These are phyloP conservation scores for Hippoglossus stenolepis DNA, from an alignment of 2,113 vertebrate species.

Conservation along the genomic window DNA sequence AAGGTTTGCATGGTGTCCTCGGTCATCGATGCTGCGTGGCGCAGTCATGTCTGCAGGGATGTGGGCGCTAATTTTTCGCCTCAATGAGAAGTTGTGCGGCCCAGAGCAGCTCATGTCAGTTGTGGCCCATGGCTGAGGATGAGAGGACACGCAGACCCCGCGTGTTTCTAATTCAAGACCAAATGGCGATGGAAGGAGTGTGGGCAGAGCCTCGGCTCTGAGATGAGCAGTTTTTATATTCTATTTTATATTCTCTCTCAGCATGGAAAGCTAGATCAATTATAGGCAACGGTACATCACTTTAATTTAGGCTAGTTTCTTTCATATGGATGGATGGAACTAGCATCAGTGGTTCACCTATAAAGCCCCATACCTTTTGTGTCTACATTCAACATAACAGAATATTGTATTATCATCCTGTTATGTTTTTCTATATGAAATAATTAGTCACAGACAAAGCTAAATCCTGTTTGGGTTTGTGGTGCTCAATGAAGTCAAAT, in stretches of 20 bases:
- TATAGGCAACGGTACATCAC: no score
- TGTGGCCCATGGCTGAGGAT: constrained; percentile 48
- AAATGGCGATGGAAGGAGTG: constrained; percentile 38
- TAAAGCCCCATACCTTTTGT: no score
- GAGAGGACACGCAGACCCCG: constrained; percentile 44
- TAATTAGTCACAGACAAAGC: no score
- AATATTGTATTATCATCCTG: no score
- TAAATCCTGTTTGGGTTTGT: background rate
- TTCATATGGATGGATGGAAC: background rate
- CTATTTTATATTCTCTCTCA: background rate
- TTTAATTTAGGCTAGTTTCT: background rate
- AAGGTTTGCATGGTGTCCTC: constrained; percentile 1
- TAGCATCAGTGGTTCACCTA: no score
- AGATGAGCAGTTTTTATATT: background rate
- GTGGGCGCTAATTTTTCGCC: constrained; percentile 22
- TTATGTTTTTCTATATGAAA: no score
- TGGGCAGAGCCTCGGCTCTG: constrained; percentile 43
- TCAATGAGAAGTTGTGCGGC: constrained; percentile 47
- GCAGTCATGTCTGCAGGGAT: constrained; percentile 4
- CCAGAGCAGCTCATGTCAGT: constrained; percentile 21
- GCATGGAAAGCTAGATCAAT: background rate
- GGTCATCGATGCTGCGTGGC: background rate
- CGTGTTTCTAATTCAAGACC: constrained; percentile 56
- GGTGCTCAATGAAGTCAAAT: background rate
- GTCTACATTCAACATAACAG: no score